phyloP scores from a whole-genome alignment of 30 jellyfish, hydroid and myxozoan species.

The Turritopsis dohrnii region DNA sequence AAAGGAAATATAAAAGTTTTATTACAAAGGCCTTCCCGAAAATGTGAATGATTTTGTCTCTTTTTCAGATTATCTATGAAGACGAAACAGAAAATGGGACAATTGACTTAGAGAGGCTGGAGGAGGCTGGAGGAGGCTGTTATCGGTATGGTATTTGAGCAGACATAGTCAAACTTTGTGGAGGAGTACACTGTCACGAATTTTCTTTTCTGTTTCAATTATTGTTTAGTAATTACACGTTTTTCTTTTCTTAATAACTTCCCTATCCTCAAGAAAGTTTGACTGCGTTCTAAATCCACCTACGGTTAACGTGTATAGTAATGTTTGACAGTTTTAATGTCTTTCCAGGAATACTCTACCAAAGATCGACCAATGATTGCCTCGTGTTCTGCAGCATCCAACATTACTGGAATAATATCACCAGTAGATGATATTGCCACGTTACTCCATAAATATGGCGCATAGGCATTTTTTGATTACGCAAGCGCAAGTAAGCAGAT shows the following conservation, averaged over 20 bases:
- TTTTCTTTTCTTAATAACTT: no score
- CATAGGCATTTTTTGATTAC: constrained; percentile 81
- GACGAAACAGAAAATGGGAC: constrained; percentile 53
- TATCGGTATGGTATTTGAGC: constrained; percentile 20
- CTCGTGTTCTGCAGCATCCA: constrained; percentile 85
- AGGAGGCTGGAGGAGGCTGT: no score
- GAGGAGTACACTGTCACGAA: no score
- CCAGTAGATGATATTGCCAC: constrained; percentile 67
- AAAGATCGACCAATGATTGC: constrained; percentile 55
- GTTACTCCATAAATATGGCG: constrained; percentile 66
- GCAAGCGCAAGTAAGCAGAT: constrained; percentile 69
- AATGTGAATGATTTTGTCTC: not conserved
- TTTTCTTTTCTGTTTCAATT: no score
- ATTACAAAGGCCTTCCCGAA: not conserved
- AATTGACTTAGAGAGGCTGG: constrained; percentile 39
- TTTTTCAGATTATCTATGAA: constrained; percentile 54
- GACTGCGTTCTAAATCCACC: no score
- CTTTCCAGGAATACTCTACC: constrained; percentile 31
- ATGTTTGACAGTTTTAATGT: not conserved
- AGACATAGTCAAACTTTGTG: no score
- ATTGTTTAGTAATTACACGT: no score
- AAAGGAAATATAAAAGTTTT: no score
- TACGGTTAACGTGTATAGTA: no score
- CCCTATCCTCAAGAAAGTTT: no score
- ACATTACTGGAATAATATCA: constrained; percentile 72